Percentiles rank a stretch among this genome's conserved stretches.
Evolutionary conservation across 2,113 vertebrate species (phyloP).

Genomic region (Dipodomys merriami): DNA sequence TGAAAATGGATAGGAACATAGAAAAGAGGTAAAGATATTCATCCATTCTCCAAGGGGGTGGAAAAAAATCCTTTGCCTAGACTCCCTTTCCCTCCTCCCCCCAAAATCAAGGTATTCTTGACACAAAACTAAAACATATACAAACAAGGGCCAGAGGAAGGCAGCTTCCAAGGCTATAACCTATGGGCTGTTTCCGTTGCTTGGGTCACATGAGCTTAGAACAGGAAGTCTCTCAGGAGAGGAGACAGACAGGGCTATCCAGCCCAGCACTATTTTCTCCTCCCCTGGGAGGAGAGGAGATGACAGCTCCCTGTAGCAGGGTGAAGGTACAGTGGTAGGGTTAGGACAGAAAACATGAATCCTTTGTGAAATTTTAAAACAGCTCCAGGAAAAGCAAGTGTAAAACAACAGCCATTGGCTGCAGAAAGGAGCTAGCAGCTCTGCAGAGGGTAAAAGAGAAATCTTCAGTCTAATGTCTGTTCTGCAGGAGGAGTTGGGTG

Average conservation of each 20-base stretch:
- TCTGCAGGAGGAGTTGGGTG: not conserved
- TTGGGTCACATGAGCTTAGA: not conserved
- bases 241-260: not conserved
- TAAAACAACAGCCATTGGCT: not conserved
- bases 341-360: not conserved
- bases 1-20: not conserved
- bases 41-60: not conserved
- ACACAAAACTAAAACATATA: not conserved
- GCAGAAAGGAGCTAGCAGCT: not conserved
- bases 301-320: not conserved
- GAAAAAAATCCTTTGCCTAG: not conserved
- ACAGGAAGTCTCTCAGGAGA: slow-evolving; percentile 37
- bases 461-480: not conserved
- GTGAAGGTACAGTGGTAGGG: not conserved
- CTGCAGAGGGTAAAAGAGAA: not conserved
- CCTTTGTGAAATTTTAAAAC: not conserved
- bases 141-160: slow-evolving; percentile 14
- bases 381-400: not conserved
- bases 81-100: not conserved
- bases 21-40: not conserved
- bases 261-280: not conserved
- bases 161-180: not conserved
- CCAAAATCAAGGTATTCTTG: not conserved
- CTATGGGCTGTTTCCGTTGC: not conserved
- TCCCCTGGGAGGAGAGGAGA: not conserved